phyloP scores from a whole-genome alignment of 1,140 invertebrate genomes.

The Dreissena polymorpha region DNA sequence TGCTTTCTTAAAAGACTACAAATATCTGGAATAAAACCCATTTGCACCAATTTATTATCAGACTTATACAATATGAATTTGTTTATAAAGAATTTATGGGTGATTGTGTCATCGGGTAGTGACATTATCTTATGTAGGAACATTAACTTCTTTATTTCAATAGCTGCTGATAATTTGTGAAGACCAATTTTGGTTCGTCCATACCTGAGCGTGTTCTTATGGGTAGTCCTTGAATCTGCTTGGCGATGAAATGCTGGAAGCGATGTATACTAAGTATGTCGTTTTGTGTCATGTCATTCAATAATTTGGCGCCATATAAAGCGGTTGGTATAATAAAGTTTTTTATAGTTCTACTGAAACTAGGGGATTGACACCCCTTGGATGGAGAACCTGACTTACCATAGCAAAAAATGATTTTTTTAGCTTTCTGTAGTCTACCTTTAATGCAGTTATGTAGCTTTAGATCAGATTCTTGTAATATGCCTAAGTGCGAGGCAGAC shows the following conservation, averaged over 20 bases:
- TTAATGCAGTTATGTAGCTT: no score
- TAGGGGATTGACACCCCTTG: no score
- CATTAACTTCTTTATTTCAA: conserved; percentile 32
- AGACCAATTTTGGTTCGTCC: conserved; percentile 24
- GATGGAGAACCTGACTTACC: no score
- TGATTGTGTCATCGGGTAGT: background rate
- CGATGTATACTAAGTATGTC: background rate
- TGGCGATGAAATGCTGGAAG: conserved; percentile 32
- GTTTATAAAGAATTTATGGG: background rate
- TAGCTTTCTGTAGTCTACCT: no score
- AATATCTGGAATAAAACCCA: conserved; percentile 18
- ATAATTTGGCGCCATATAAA: conserved; percentile 36
- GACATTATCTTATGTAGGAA: conserved; percentile 16
- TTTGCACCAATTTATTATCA: background rate
- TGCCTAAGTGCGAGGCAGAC: no score
- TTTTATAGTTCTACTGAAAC: no score
- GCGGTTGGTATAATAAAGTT: no score
- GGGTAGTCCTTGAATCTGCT: conserved; percentile 13
- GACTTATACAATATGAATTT: background rate
- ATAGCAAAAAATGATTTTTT: no score
- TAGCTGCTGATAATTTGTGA: background rate
- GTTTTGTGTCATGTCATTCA: conserved; percentile 7
- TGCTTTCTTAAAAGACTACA: conserved; percentile 2
- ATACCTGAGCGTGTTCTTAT: conserved; percentile 26
- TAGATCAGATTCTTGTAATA: no score